These are phyloP conservation scores for Rhabdomys dilectus DNA, from an alignment of 2,113 vertebrate species.

Conservation along the genomic window DNA sequence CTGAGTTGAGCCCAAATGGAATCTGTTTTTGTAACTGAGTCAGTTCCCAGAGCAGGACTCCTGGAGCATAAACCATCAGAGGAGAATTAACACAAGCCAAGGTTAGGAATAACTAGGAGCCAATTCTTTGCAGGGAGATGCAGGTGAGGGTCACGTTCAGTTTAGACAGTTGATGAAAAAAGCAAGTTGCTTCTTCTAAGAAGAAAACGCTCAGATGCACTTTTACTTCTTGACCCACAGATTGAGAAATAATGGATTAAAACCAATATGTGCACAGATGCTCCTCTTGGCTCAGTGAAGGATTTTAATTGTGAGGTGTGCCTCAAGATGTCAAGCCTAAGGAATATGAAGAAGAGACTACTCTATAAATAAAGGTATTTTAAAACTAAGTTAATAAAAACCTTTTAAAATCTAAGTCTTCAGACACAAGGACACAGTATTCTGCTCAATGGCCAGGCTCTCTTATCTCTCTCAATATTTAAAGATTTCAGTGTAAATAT, in stretches of 20 bases:
- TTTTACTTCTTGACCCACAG: neutral
- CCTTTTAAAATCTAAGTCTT: neutral
- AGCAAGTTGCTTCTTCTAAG: neutral
- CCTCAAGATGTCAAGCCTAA: neutral
- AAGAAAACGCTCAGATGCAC: neutral
- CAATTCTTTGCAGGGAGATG: neutral
- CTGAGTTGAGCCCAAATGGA: neutral
- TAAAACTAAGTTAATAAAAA: neutral
- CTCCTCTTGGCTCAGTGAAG: neutral
- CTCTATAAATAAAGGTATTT: neutral
- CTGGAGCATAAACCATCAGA: neutral
- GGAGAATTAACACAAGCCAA: neutral
- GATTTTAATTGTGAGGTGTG: neutral
- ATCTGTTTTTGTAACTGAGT: neutral
- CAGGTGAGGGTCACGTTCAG: neutral
- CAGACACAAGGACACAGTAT: neutral
- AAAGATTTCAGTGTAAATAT: neutral
- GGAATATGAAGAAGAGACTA: neutral
- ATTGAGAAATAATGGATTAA: neutral
- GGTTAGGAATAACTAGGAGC: neutral
- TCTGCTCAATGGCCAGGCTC: neutral
- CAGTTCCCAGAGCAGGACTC: neutral
- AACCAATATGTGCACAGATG: neutral
- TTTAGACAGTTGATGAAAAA: neutral
- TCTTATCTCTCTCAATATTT: slow-evolving; percentile 6